Base-by-base conservation (phyloP, 2,888 invertebrate species). In the Netelia melanura region DNA sequence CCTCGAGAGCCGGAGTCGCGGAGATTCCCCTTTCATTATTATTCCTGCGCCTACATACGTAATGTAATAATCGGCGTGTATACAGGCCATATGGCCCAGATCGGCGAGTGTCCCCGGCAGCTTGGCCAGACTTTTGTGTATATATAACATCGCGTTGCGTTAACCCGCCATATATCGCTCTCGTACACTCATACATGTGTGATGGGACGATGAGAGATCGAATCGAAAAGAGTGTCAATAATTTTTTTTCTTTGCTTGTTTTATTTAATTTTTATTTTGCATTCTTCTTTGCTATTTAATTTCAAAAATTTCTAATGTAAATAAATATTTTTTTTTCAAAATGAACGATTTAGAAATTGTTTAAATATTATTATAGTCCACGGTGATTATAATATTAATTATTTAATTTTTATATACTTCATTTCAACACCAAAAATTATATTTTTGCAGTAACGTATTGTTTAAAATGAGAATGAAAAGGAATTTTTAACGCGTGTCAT, bases 31-130 rank as follows among this genome's bases (percentile, higher is more conserved):
- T 88, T 88, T 89, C 87, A 88, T 90, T 89, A 92, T 92, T 91
- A 91, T 92, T 92, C 91, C 90, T 90, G 88, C 88, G 89, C 90
- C 90, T 92, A 92, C 92, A 92, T 91, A 90, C 91, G 90, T 93
- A 93, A 93, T 93, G 93, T 92, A 93, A 93, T 93, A 93, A 93
- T 93, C 93, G 92, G 89, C 91, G 90, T 93, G 92, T 92, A 92
- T 92, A 90, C 88, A 89, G 83, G 92, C 93, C 93, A 93, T 93
- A 93, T 93, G 93, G 92, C 90, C 86, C 88, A 67, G 85, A 86
- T 72, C 84, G 83, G 65, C 68, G 76, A 43, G 65, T 64, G 74
- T 78, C 81, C 85, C 54, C 54, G n/a, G 58, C 21, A 21, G 58
- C 21, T 21, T 58, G 21, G 9, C 9, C 58, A 58, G 58, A 21